Conservation (phyloP, 2,797 vertebrate genomes). For the Gobionotothen gibberifrons region DNA sequence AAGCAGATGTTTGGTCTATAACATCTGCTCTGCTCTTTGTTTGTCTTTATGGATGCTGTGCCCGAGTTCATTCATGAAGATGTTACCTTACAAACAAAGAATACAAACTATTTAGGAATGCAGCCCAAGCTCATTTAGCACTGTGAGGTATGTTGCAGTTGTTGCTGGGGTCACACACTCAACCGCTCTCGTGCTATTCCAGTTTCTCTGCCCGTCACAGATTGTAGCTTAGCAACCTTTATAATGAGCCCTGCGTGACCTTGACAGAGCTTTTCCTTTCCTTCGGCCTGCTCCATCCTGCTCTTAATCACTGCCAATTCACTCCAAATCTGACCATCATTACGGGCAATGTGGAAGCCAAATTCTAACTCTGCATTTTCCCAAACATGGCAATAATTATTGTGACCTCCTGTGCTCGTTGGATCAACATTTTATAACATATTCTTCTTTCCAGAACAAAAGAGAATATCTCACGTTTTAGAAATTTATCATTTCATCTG, state of each 20-base stretch:
- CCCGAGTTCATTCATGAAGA: slow-evolving; percentile 42
- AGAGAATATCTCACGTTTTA: neutral
- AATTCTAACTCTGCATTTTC: slow-evolving; percentile 2
- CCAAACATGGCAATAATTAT: slow-evolving; percentile 19
- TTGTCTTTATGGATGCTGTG: neutral
- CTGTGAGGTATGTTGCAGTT: slow-evolving; percentile 31
- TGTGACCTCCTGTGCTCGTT: slow-evolving; percentile 25
- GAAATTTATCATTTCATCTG: neutral
- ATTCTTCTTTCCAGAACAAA: neutral
- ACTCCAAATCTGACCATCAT: slow-evolving; percentile 35
- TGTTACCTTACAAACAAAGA: slow-evolving; percentile 20
- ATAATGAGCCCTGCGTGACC: slow-evolving; percentile 44
- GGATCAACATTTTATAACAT: slow-evolving; percentile 8
- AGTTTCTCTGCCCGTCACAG: slow-evolving; percentile 38
- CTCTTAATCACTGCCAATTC: slow-evolving; percentile 45
- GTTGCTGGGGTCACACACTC: slow-evolving; percentile 42
- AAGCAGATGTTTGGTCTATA: slow-evolving; percentile 16
- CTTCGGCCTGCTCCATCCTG: slow-evolving; percentile 10
- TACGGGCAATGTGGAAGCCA: slow-evolving; percentile 22
- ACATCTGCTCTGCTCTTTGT: slow-evolving; percentile 4
- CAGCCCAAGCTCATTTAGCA: slow-evolving; percentile 48
- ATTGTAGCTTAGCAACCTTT: slow-evolving; percentile 46
- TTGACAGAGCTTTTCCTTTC: slow-evolving; percentile 33
- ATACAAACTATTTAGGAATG: slow-evolving; percentile 4
- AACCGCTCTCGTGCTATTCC: neutral